Evolutionary conservation across 2,888 invertebrate genomes (phyloP), one percentile per base, ranked within the genome.

Genomic region (Brachyptera putata): DNA sequence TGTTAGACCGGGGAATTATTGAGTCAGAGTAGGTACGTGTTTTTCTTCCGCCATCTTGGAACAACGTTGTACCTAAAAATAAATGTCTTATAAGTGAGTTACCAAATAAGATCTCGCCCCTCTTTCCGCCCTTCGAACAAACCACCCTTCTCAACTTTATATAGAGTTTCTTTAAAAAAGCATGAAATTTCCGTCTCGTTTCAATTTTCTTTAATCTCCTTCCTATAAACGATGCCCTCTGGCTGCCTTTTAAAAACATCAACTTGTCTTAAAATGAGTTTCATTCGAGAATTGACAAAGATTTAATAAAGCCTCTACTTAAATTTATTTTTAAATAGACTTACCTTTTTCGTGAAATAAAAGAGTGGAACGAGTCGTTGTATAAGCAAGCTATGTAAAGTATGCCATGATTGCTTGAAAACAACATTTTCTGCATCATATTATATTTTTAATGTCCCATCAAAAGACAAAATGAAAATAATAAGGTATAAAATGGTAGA

Each of bases 251-350:
- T 63, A 66, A 65, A 64, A 66, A 64, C 63, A 63, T 63, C 64
- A 64, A 65, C 63, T 66, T 63, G 63, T 58, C 60, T 50, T 57
- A 63, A 63, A 65, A 65, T 62, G 65, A 65, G 66, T 65, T 66
- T 65, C 66, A 66, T 66, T 65, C 64, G 66, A 65, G 64, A 62
- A 66, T 66, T 63, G 64, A 64, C 66, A 60, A 65, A 64, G 63
- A 66, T 66, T 63, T 66, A 64, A 66, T 66, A 66, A 66, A 60
- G 62, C 60, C 53, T 60, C 56, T 34, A 43, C 57, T 60, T 46
- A 53, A 53, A 59, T 53, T 59, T 56, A 46, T 57, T 63, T 55
- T 61, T 57, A 46, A 57, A 53, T 41, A 48, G 46, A 50, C 36
- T 61, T 61, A 58, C 43, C 25, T 21, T 57, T 25, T 30, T 30